Evolutionary conservation across 2,888 invertebrate species (phyloP).

Genomic region (Antheraea assamensis): DNA sequence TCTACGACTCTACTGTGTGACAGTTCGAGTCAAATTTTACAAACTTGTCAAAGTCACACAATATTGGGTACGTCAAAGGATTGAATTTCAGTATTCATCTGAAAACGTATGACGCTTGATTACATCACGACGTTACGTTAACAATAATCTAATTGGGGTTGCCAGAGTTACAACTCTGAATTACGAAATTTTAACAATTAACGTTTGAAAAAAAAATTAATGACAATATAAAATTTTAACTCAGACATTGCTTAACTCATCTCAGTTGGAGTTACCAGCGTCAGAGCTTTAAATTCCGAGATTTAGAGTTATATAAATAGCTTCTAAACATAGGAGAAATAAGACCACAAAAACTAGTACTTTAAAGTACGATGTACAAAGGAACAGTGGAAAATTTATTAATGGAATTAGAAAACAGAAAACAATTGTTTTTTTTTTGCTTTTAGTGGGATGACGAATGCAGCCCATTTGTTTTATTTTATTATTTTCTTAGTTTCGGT

Average conservation of each 20-base stretch:
- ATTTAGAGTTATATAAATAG: background rate
- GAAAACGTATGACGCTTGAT: background rate
- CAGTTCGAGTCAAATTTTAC: constrained; percentile 28
- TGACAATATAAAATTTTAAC: no score
- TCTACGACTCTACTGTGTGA: constrained; percentile 21
- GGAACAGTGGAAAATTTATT: background rate
- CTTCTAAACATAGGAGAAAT: background rate
- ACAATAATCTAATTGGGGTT: background rate
- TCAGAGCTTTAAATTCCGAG: no score
- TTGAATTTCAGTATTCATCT: background rate
- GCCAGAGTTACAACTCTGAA: background rate
- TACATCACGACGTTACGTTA: background rate
- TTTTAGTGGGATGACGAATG: background rate
- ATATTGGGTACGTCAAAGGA: constrained; percentile 19
- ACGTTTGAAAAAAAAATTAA: no score
- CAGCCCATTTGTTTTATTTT: no score
- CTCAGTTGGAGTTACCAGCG: no score
- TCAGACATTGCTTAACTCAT: no score
- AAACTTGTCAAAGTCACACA: constrained; percentile 25
- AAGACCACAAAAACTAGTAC: background rate
- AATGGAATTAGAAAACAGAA: background rate
- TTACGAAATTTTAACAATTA: background rate
- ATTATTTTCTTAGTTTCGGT: no score
- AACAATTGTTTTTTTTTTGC: background rate
- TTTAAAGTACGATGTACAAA: background rate